These are phyloP conservation scores for Drosophila merina DNA, from an alignment of 2,888 invertebrate genomes.

Conservation along the genomic window DNA sequence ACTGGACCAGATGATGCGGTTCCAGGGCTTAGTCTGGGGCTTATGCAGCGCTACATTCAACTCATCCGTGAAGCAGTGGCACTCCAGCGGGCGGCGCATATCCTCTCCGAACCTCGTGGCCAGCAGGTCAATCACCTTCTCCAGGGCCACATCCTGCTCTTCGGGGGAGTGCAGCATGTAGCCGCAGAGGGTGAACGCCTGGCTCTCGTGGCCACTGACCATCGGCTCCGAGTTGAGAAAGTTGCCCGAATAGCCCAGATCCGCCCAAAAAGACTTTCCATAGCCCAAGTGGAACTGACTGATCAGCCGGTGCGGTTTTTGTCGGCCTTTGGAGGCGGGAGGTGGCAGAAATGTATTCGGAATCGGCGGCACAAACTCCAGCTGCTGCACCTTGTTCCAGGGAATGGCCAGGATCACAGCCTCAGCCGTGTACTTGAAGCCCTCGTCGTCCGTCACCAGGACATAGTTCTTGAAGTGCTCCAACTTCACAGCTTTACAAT, in stretches of 20 bases:
- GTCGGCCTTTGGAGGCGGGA: neutral
- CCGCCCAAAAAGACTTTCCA: slow-evolving; percentile 73
- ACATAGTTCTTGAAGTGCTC: slow-evolving; percentile 76
- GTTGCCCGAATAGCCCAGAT: slow-evolving; percentile 75
- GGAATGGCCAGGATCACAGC: slow-evolving; percentile 81
- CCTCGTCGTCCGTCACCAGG: slow-evolving; percentile 63
- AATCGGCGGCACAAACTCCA: slow-evolving; percentile 74
- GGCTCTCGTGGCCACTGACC: slow-evolving; percentile 71
- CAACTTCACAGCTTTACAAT: slow-evolving; percentile 57
- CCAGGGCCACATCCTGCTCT: slow-evolving; percentile 47
- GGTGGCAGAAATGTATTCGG: slow-evolving; percentile 60
- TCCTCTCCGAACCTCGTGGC: slow-evolving; percentile 71
- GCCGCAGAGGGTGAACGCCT: slow-evolving; percentile 63
- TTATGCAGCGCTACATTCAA: slow-evolving; percentile 55
- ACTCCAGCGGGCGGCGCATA: slow-evolving; percentile 72
- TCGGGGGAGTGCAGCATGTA: slow-evolving; percentile 71
- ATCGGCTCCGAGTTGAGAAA: slow-evolving; percentile 66
- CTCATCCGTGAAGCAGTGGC: slow-evolving; percentile 63
- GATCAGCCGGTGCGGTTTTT: slow-evolving; percentile 32
- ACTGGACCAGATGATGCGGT: slow-evolving; percentile 81
- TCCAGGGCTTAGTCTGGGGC: slow-evolving; percentile 79
- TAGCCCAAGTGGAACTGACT: slow-evolving; percentile 78
- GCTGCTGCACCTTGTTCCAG: slow-evolving; percentile 67
- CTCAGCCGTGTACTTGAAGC: slow-evolving; percentile 59
- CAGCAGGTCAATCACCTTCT: slow-evolving; percentile 64